Conservation (phyloP, 2,113 vertebrate species). For the sheep (Ovis aries) region ARS-UI_Ramb_v3.0 NC_056054.1:41030501-41031000, state of each 20-base stretch:
- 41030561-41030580: background rate
- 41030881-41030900: background rate
- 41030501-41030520: background rate
- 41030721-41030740: background rate
- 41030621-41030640: background rate
- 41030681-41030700: background rate
- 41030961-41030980: background rate
- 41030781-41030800: background rate
- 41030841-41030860: background rate
- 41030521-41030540: background rate
- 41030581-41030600: background rate
- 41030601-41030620: background rate
- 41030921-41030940: background rate
- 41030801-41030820: background rate
- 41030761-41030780: background rate
- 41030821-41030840: background rate
- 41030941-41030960: background rate
- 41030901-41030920: background rate
- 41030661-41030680: background rate
- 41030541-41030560: background rate
- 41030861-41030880: background rate
- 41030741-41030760: background rate
- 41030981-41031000: background rate
- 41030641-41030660: background rate
- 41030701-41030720: background rate